A percentile compares a stretch with the other conserved stretches of the same genome.
Evolutionary conservation across 2,113 vertebrate genomes (phyloP).

Genomic region (Gymnobelideus leadbeateri): DNA sequence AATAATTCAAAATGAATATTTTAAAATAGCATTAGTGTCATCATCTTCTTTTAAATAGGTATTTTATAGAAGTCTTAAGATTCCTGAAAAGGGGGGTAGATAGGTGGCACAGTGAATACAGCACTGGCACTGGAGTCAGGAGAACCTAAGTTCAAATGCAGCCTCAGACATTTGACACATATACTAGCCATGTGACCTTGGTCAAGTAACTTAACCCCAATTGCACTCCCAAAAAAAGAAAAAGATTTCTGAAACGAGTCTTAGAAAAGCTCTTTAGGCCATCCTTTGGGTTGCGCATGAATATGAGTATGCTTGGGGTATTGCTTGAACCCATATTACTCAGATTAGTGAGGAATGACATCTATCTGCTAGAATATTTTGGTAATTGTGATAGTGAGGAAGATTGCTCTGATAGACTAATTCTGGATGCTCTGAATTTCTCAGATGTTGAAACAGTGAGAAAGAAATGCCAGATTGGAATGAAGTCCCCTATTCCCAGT

Average conservation of each 20-base stretch:
- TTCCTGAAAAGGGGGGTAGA: neutral
- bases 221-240: too few relatives aligned
- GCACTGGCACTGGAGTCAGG: too few relatives aligned
- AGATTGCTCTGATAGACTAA: neutral
- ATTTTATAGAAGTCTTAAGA: neutral
- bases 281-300: neutral
- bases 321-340: neutral
- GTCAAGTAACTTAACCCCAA: too few relatives aligned
- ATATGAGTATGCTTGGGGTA: neutral
- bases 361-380: neutral
- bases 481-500: slow-evolving; percentile 47
- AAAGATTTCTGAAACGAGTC: neutral
- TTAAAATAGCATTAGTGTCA: neutral
- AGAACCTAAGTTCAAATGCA: too few relatives aligned
- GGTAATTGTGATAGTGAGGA: neutral
- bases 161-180: too few relatives aligned
- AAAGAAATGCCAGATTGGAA: slow-evolving; percentile 17
- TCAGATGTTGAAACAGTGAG: slow-evolving; percentile 1
- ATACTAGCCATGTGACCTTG: too few relatives aligned
- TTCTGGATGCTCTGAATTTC: slow-evolving; percentile 24
- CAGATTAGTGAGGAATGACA: neutral
- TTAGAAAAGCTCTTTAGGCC: neutral
- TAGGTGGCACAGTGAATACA: too few relatives aligned
- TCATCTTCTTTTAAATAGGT: neutral
- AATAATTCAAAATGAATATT: neutral